A percentile compares a stretch with the other conserved stretches of the same genome.
phyloP scores from a whole-genome alignment of 2,797 vertebrate species.

The Lateolabrax maculatus region DNA sequence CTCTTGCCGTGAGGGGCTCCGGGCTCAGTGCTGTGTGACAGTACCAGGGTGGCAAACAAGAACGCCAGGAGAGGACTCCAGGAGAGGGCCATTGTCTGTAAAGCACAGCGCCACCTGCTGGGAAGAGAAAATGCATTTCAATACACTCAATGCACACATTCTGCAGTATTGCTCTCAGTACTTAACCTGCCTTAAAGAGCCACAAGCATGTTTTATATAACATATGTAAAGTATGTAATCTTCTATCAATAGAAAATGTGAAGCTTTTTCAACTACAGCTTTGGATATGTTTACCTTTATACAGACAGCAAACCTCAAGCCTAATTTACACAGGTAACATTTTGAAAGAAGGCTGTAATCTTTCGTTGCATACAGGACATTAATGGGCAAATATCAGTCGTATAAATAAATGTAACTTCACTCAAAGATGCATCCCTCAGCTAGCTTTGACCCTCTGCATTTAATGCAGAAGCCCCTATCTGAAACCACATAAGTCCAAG shows the following conservation, averaged over 20 bases:
- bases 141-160: neutral
- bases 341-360: no score
- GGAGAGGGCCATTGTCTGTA: conserved; percentile 73
- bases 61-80: conserved; percentile 72
- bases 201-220: neutral
- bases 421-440: neutral
- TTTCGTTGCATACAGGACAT: no score
- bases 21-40: conserved; percentile 70
- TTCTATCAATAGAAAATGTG: neutral
- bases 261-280: neutral
- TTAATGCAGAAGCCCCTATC: neutral
- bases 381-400: no score
- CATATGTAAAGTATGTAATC: neutral
- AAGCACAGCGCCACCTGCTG: conserved; percentile 75
- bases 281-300: no score
- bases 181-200: neutral
- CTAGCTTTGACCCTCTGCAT: neutral
- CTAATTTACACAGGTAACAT: no score
- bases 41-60: conserved; percentile 66
- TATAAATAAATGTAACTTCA: neutral
- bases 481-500: neutral
- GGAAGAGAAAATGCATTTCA: conserved; percentile 28
- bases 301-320: no score
- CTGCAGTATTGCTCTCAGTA: neutral
- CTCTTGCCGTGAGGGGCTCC: conserved; percentile 70